Conservation (phyloP, 2,797 vertebrate species). For the Macropus fuliginosus region DNA sequence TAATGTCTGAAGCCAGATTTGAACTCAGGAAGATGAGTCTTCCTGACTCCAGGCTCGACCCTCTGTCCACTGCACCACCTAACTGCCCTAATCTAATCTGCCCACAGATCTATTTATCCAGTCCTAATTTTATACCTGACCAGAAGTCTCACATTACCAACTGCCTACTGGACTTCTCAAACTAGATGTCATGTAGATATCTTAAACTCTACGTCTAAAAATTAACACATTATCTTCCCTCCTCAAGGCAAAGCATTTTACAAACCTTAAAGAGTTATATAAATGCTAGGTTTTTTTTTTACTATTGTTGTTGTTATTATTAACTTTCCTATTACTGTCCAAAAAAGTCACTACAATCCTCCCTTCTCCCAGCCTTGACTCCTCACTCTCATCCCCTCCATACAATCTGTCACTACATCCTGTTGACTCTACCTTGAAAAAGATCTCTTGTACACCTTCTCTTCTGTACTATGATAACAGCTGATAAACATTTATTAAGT, state of each 20-base stretch:
- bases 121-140: background rate
- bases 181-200: background rate
- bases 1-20: background rate
- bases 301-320: background rate
- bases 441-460: background rate
- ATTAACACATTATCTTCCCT: background rate
- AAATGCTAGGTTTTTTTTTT: background rate
- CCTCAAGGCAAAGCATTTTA: background rate
- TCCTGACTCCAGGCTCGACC: accelerated
- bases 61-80: background rate
- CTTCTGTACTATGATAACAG: background rate
- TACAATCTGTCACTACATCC: background rate
- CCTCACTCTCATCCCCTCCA: background rate
- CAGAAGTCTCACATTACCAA: background rate
- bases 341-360: background rate
- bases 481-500: background rate
- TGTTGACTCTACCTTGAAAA: background rate
- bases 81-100: background rate
- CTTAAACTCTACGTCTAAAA: background rate
- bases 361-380: background rate
- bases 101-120: background rate
- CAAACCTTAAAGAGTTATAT: background rate
- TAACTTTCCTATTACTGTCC: background rate
- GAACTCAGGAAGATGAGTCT: background rate
- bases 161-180: background rate